A percentile compares a stretch with the other conserved stretches of the same genome.
phyloP scores from a whole-genome alignment of 2,797 vertebrate species.

The Anomalospiza imberbis region DNA sequence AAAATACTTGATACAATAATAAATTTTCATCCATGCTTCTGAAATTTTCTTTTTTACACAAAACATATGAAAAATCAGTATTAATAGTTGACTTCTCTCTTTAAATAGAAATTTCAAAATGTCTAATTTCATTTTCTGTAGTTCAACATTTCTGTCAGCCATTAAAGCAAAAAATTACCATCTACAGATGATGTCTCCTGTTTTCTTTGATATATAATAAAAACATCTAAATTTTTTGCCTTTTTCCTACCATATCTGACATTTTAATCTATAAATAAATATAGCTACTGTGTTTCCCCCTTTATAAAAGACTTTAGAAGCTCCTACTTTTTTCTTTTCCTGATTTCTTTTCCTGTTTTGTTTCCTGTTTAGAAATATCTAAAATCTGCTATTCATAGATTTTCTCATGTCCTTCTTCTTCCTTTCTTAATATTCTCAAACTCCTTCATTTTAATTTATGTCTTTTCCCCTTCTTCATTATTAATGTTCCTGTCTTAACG shows the following conservation, averaged over 20 bases:
- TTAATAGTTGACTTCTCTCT: not conserved
- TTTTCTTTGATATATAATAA: not conserved
- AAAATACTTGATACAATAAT: not conserved
- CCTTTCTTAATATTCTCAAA: not conserved
- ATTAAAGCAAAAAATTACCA: not conserved
- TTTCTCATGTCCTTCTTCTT: not conserved
- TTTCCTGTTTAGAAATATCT: not conserved
- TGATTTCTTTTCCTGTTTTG: too few species aligned
- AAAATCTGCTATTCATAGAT: not conserved
- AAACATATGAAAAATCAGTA: not conserved
- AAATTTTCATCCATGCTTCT: not conserved
- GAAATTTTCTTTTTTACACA: not conserved
- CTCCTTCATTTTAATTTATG: not conserved
- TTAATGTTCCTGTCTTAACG: not conserved
- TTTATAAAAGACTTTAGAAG: not conserved
- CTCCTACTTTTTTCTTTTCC: not conserved
- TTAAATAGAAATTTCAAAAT: not conserved
- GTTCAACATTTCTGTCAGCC: not conserved
- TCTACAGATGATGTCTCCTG: not conserved
- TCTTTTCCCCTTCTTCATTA: not conserved
- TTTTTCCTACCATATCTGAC: not conserved
- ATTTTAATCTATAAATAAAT: not conserved
- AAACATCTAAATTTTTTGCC: not conserved
- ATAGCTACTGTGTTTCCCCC: not conserved
- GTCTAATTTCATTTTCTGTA: not conserved